Base-by-base conservation (phyloP, 2,888 invertebrate genomes). In the Ophion ellenae region DNA sequence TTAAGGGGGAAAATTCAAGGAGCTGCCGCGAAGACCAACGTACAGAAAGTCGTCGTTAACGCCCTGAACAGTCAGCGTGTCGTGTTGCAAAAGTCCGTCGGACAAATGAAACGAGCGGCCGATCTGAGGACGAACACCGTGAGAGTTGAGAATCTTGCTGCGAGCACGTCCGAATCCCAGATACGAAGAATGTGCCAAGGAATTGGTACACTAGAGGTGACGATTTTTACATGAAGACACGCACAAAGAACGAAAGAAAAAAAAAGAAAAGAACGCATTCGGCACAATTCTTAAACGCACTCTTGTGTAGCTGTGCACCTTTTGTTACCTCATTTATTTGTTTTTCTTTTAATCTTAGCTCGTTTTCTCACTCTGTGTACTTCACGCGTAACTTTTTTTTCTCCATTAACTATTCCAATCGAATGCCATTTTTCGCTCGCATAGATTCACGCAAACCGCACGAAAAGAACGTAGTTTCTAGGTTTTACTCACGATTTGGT, bases 201-300 rank as follows among this genome's bases (percentile, higher is more conserved):
- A 86, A 94, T 95, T 87, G 95, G 95, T 86, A 94, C 93, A 53
- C 92, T 95, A 80, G 94, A 95, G 95, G 95, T 95, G 91, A 93
- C 90, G 91, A 92, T 92, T 73, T 92, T 91, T 91, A 90, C 89
- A 80, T 91, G 89, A 90, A 83, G 84, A 83, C 66, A 59, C 24
- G 47, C 67, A 24, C 70, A 63, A 70, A 67, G 24, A 66, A 24
- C 40, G 40, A 57, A 66, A 36, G 17, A n/a, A 53, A 64, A 32
- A 24, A 40, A 32, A 9, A 28, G 28, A 40, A 5, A 28, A n/a
- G 2, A 63, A 32, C 28, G 20, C 61, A 36, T 53, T 71, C 11
- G 28, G 32, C 53, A 28, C 53, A 45, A 3, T 28, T 71, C 28
- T 9, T n/a, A 53, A 73, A 20, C 36, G 73, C 70, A 78, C 67